phyloP scores from a whole-genome alignment of 2,113 vertebrate species.

The Salvelinus namaycush region DNA sequence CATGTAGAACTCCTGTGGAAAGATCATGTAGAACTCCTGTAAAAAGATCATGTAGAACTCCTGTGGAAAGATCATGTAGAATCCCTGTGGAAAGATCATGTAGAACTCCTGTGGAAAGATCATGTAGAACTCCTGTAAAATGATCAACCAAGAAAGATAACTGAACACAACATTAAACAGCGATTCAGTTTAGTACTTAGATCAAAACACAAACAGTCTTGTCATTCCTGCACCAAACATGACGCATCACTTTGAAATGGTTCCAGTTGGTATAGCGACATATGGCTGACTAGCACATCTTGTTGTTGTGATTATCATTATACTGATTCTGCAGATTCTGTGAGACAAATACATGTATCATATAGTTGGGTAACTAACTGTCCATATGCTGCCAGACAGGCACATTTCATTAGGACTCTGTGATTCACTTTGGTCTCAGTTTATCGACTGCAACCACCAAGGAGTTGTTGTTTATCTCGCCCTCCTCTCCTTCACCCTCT shows the following conservation, averaged over 20 bases:
- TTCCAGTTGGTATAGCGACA: slow-evolving; percentile 45
- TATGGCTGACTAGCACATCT: slow-evolving; percentile 51
- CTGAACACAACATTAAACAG: no score
- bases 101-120: no score
- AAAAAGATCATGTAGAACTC: no score
- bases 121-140: no score
- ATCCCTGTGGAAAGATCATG: no score
- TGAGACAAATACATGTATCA: slow-evolving; percentile 47
- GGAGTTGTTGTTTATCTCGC: neutral
- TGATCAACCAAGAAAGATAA: no score
- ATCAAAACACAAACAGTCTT: neutral
- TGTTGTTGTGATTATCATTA: slow-evolving; percentile 32
- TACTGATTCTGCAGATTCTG: slow-evolving; percentile 50
- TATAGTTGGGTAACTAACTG: slow-evolving; percentile 35
- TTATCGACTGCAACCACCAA: neutral
- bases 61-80: no score
- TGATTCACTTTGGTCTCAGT: slow-evolving; percentile 4
- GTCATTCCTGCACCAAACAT: neutral
- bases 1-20: no score
- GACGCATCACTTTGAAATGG: slow-evolving; percentile 13
- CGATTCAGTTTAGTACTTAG: neutral
- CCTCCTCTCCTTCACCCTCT: no score
- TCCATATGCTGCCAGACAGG: slow-evolving; percentile 32
- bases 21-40: no score
- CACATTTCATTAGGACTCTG: neutral